Percentiles rank a stretch among this genome's conserved stretches.
These are phyloP conservation scores for Trematomus loennbergii DNA, from an alignment of 2,113 vertebrate species.

Conservation along the genomic window DNA sequence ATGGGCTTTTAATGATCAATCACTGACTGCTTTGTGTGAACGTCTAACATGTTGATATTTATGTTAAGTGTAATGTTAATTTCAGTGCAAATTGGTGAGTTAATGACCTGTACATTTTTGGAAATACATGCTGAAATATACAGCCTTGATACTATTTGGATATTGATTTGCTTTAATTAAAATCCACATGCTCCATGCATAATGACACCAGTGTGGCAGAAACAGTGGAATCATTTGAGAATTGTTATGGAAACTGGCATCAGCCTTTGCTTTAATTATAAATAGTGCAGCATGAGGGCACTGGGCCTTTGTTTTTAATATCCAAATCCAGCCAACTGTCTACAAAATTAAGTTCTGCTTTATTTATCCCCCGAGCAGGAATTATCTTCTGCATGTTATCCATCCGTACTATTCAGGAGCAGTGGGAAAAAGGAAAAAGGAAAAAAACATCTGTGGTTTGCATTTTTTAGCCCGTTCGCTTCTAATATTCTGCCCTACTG, in stretches of 20 bases:
- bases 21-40: neutral
- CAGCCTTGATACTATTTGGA: neutral
- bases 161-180: constrained; percentile 36
- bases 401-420: constrained; percentile 9
- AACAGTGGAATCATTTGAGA: constrained; percentile 47
- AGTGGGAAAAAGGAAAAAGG: neutral
- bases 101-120: neutral
- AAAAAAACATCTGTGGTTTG: constrained; percentile 6
- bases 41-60: neutral
- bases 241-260: constrained; percentile 35
- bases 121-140: constrained; percentile 26
- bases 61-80: constrained; percentile 1
- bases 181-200: constrained; percentile 29
- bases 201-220: constrained; percentile 42
- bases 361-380: constrained; percentile 39
- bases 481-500: no score
- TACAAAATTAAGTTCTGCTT: constrained; percentile 45
- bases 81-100: constrained; percentile 8
- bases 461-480: neutral
- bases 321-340: constrained; percentile 44
- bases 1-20: constrained; percentile 22
- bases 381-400: constrained; percentile 13
- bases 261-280: constrained; percentile 52
- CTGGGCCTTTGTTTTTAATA: constrained; percentile 44
- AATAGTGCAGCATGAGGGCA: constrained; percentile 42